These are phyloP conservation scores for Paedocypris sp. DNA, from an alignment of 2,113 vertebrate species.

Conservation along the genomic window DNA sequence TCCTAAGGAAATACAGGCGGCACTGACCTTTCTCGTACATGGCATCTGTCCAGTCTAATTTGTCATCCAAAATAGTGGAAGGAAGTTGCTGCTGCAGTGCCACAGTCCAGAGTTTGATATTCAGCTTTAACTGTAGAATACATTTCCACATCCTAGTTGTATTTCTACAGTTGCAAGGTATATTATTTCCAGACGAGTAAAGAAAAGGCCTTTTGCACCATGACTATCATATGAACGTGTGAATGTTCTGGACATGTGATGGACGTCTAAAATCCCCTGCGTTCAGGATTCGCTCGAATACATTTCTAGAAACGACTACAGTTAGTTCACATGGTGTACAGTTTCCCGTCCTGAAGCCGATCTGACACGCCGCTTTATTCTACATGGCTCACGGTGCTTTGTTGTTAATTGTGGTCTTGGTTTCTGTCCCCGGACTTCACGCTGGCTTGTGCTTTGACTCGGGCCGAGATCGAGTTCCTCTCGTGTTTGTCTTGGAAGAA, in stretches of 20 bases:
- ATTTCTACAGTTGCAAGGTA: too few relatives aligned
- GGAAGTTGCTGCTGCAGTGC: too few relatives aligned
- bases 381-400: constrained; percentile 37
- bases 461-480: constrained; percentile 47
- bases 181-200: too few relatives aligned
- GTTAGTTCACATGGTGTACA: constrained; percentile 3
- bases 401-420: constrained; percentile 35
- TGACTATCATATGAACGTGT: too few relatives aligned
- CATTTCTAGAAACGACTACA: not conserved
- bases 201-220: too few relatives aligned
- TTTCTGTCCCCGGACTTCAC: constrained; percentile 25
- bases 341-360: not conserved
- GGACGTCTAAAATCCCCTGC: not conserved
- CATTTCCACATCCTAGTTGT: too few relatives aligned
- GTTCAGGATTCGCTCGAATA: constrained; percentile 14
- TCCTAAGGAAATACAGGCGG: too few relatives aligned
- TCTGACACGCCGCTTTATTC: constrained; percentile 25
- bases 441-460: constrained; percentile 47
- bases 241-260: constrained; percentile 1
- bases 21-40: too few relatives aligned
- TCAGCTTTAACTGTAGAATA: too few relatives aligned
- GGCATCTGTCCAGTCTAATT: too few relatives aligned
- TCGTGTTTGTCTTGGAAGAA: constrained; percentile 61
- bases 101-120: too few relatives aligned
- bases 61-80: too few relatives aligned